A percentile compares a stretch with the other conserved stretches of the same genome.
Conservation (phyloP, 1,140 invertebrate genomes). For the Trachymyrmex cornetzi region DNA sequence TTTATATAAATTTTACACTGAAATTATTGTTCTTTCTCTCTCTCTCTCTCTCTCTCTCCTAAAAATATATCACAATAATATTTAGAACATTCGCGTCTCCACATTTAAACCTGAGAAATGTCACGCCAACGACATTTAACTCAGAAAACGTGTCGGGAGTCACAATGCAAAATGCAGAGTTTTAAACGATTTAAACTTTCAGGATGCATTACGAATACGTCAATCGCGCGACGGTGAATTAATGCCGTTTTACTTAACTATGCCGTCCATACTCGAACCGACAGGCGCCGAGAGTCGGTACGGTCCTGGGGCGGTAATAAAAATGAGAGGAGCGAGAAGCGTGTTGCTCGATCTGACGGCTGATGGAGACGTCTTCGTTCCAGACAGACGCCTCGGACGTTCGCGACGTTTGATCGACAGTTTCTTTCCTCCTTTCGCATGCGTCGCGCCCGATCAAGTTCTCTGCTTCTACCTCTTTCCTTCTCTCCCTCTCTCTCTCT, state of each 20-base stretch:
- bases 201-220: constrained; percentile 20
- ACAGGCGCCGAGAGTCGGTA: constrained; percentile 58
- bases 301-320: constrained; percentile 77
- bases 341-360: constrained; percentile 76
- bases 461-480: constrained; percentile 46
- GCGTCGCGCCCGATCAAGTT: constrained; percentile 67
- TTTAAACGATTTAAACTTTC: constrained; percentile 11
- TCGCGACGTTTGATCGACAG: constrained; percentile 84
- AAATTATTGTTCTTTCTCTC: not conserved
- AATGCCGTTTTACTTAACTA: constrained; percentile 49
- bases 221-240: constrained; percentile 39
- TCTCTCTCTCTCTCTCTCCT: too few species aligned
- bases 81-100: not conserved
- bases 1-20: not conserved
- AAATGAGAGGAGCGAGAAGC: constrained; percentile 75
- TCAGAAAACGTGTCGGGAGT: constrained; percentile 20
- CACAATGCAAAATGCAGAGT: constrained; percentile 21
- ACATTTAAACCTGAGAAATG: not conserved
- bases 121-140: not conserved
- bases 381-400: constrained; percentile 81
- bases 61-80: constrained; percentile 7
- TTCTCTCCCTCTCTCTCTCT: not conserved
- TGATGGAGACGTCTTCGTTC: constrained; percentile 84
- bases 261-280: constrained; percentile 28
- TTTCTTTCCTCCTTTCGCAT: constrained; percentile 74